Base-by-base conservation (phyloP, 2,113 vertebrate genomes). In the Trinectes maculatus region DNA sequence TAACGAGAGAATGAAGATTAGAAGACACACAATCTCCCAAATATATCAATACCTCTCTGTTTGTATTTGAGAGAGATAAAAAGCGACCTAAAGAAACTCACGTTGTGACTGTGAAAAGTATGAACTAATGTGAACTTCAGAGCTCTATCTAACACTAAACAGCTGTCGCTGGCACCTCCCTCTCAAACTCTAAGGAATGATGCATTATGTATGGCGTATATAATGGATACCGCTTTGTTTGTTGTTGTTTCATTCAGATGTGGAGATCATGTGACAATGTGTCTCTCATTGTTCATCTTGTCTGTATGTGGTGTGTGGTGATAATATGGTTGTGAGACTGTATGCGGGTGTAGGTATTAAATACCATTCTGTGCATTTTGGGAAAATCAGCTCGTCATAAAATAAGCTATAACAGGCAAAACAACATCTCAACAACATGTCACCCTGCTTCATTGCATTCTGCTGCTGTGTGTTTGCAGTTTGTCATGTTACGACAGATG, bases 181-280 rank as follows among this genome's bases (percentile, higher is more conserved):
- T n/a, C 6, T 8, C 62, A n/a, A 53, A 52, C 52, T 71, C 61
- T n/a, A 42, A 61, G 56, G 36, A 37, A 24, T 13, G 6, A 63
- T 77, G 43, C 57, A 68, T 71, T 64, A 74, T 83, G 52, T 53
- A 76, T 74, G 53, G n/a, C 52, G 51, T 72, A 37, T 60, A 43
- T 66, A 59, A 74, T 74, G 40, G 37, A 36, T 16, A 1, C 11
- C 12, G 43, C 43, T 42, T 69, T 74, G 51, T 64, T 59, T 19
- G n/a, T 16, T 15, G 37, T 42, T 28, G 39, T 42, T 66, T 59
- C 9, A 3, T 12, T 11, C 12, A 26, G 56, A 55, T 21, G 25
- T 59, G 19, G 11, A 63, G 34, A 7, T 19, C 11, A 52, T 9
- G 36, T 15, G 5, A 6, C 12, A 8, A n/a, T n/a, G n/a, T n/a